These are phyloP conservation scores for Polyommatus icarus DNA, from an alignment of 2,888 invertebrate species.

Conservation along the genomic window DNA sequence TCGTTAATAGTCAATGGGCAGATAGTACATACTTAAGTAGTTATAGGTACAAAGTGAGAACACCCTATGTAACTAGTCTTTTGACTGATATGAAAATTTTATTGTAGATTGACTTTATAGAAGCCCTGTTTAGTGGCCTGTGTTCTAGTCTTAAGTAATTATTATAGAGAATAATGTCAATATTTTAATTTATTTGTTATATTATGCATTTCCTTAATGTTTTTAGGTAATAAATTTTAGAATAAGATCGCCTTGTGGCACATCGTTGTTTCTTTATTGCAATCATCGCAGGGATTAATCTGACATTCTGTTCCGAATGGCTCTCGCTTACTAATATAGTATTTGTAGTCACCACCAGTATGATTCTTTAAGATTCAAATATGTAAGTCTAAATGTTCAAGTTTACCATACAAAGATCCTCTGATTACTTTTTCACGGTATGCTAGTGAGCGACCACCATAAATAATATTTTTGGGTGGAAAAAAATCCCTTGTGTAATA, in stretches of 20 bases:
- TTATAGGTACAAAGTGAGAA: constrained; percentile 21
- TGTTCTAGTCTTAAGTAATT: constrained; percentile 27
- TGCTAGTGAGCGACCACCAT: neutral
- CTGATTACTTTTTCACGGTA: neutral
- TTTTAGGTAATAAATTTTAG: constrained; percentile 11
- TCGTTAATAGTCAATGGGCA: constrained; percentile 13
- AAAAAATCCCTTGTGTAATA: neutral
- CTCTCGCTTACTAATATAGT: neutral
- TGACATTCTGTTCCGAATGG: neutral
- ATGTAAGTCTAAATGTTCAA: too few species aligned
- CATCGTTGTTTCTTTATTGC: neutral
- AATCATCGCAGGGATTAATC: neutral
- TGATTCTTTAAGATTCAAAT: neutral
- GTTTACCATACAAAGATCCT: neutral
- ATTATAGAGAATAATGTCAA: constrained; percentile 13
- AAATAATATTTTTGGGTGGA: neutral
- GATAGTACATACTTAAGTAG: constrained; percentile 12
- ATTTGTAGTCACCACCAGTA: neutral
- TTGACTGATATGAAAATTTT: constrained; percentile 27
- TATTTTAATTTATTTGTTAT: constrained; percentile 26
- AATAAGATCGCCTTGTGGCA: constrained; percentile 19
- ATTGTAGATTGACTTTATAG: constrained; percentile 29
- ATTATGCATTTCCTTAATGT: constrained; percentile 26
- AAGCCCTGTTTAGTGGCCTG: constrained; percentile 30
- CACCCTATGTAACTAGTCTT: constrained; percentile 28